Evolutionary conservation across 2,797 vertebrate genomes (phyloP).

Genomic region (Acomys russatus): DNA sequence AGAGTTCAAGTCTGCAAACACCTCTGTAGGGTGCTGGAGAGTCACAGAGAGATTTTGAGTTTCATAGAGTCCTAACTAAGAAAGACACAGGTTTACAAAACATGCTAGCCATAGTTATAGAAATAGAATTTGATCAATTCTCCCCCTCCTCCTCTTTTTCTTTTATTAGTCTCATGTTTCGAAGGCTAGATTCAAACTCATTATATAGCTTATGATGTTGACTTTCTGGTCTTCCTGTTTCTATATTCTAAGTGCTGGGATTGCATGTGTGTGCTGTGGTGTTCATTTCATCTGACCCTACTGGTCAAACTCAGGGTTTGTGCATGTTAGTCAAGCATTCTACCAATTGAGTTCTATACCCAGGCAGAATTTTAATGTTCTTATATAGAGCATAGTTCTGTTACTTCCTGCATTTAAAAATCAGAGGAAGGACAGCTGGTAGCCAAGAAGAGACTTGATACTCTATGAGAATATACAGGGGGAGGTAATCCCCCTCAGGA

Average conservation of each 20-base stretch:
- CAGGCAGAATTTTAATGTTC: neutral
- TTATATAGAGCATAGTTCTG: constrained; percentile 8
- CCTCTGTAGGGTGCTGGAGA: neutral
- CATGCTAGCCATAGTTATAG: neutral
- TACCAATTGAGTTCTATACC: neutral
- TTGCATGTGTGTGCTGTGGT: neutral
- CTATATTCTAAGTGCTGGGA: neutral
- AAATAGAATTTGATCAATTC: neutral
- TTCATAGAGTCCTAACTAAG: neutral
- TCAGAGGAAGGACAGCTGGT: too few relatives aligned
- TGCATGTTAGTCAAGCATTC: neutral
- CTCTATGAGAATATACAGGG: too few relatives aligned
- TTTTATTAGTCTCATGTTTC: neutral
- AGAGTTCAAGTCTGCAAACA: neutral
- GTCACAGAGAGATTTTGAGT: neutral
- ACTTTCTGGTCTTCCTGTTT: neutral
- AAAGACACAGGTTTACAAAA: neutral
- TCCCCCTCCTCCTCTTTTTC: too few relatives aligned
- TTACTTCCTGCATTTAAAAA: constrained; percentile 20
- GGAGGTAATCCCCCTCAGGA: too few relatives aligned
- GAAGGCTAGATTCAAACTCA: neutral
- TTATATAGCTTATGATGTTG: neutral
- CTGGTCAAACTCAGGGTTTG: neutral
- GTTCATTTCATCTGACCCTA: neutral
- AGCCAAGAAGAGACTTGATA: too few relatives aligned